Evolutionary conservation across 2,888 invertebrate genomes (phyloP).

Genomic region (Saturnia pavonia): DNA sequence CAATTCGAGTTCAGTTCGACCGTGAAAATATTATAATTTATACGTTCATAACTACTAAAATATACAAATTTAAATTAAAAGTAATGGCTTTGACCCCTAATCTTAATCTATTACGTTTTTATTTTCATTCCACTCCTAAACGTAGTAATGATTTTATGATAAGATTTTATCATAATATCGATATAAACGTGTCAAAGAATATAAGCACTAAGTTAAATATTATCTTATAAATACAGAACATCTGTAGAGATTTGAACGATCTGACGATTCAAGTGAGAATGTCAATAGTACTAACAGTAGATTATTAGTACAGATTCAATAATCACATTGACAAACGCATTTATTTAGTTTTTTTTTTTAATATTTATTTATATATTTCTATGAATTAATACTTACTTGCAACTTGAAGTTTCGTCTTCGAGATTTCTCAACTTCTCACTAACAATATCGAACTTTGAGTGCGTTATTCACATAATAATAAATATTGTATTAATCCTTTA

Average conservation of each 20-base stretch:
- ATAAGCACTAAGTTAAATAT: too few relatives aligned
- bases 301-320: too few relatives aligned
- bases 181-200: too few relatives aligned
- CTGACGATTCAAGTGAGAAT: too few relatives aligned
- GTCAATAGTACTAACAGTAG: too few relatives aligned
- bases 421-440: background rate
- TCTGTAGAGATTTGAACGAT: too few relatives aligned
- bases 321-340: too few relatives aligned
- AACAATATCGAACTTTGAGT: background rate
- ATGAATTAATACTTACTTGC: background rate
- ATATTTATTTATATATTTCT: background rate
- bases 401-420: background rate
- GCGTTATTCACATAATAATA: background rate
- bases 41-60: constrained; percentile 7
- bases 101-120: background rate
- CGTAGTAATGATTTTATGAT: background rate
- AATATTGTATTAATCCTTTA: background rate
- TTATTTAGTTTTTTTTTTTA: too few relatives aligned
- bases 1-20: constrained; percentile 27
- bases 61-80: constrained; percentile 12
- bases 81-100: background rate
- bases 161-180: background rate
- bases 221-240: too few relatives aligned
- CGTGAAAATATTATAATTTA: constrained; percentile 21
- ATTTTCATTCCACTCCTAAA: background rate